A percentile compares a stretch with the other conserved stretches of the same genome.
phyloP scores from a whole-genome alignment of 2,888 invertebrate species.

The Clostera curtula region DNA sequence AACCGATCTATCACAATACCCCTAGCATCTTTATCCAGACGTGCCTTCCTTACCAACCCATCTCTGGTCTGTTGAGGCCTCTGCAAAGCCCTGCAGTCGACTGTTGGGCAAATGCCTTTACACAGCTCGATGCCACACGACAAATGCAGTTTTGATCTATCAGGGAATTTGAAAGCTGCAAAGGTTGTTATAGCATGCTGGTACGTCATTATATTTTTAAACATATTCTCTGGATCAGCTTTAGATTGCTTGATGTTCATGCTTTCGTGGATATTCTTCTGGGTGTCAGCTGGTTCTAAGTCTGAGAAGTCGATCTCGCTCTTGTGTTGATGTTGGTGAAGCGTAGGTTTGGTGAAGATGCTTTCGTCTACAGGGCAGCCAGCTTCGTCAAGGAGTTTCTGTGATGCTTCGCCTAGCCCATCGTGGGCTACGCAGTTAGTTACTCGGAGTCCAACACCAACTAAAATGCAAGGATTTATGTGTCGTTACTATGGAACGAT shows the following conservation, averaged over 20 bases:
- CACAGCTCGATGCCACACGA: conserved; percentile 87
- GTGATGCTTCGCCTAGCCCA: conserved; percentile 83
- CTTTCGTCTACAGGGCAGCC: conserved; percentile 85
- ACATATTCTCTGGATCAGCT: conserved; percentile 50
- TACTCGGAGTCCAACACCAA: conserved; percentile 82
- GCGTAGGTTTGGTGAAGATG: conserved; percentile 72
- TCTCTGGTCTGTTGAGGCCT: conserved; percentile 64
- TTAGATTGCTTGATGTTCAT: conserved; percentile 40
- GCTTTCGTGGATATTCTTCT: conserved; percentile 46
- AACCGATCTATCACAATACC: conserved; percentile 78
- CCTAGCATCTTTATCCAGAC: conserved; percentile 67
- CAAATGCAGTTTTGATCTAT: conserved; percentile 83
- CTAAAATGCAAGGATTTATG: conserved; percentile 58
- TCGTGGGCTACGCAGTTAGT: conserved; percentile 87
- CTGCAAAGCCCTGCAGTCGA: conserved; percentile 65
- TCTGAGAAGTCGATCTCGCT: conserved; percentile 57
- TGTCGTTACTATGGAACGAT: no score
- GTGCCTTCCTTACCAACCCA: conserved; percentile 57
- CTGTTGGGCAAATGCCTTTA: conserved; percentile 79
- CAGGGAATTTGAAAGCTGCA: conserved; percentile 89
- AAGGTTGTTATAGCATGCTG: conserved; percentile 77
- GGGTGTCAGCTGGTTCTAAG: conserved; percentile 43
- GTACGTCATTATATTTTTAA: conserved; percentile 67
- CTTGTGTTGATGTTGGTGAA: conserved; percentile 53
- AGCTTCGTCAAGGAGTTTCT: conserved; percentile 81